These are phyloP conservation scores for Hipparchia sbordonii DNA, from an alignment of 2,888 invertebrate species.

Conservation along the genomic window DNA sequence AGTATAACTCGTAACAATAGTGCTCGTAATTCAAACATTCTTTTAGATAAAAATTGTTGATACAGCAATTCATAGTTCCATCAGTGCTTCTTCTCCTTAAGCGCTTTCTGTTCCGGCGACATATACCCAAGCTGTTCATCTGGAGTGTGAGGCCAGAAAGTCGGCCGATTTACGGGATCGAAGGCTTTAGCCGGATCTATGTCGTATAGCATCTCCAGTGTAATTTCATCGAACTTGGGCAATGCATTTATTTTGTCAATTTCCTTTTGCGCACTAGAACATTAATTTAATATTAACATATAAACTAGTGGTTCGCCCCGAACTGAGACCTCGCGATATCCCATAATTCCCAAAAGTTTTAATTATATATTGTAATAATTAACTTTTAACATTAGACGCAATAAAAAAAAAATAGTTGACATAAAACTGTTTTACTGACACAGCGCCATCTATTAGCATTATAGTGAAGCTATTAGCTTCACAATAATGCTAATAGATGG, in stretches of 20 bases:
- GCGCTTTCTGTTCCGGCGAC: constrained; percentile 46
- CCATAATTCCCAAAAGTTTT: no score
- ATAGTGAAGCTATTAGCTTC: no score
- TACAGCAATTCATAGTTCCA: not conserved
- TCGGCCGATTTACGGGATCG: constrained; percentile 61
- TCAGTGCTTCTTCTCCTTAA: constrained; percentile 35
- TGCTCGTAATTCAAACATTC: not conserved
- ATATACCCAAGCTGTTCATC: constrained; percentile 66
- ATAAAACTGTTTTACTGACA: no score
- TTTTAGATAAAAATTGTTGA: not conserved
- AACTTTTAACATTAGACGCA: no score
- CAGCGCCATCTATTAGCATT: no score
- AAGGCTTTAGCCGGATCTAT: constrained; percentile 56
- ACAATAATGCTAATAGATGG: no score
- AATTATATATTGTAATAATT: no score
- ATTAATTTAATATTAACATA: not conserved
- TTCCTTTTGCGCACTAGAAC: constrained; percentile 53
- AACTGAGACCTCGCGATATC: no score
- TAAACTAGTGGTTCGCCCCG: no score
- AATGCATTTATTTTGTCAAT: constrained; percentile 57
- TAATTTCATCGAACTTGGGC: constrained; percentile 66
- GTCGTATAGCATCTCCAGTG: constrained; percentile 64
- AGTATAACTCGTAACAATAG: not conserved
- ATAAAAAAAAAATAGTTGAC: no score
- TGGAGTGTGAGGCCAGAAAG: constrained; percentile 69